These are phyloP conservation scores for Aphodius granarius DNA, from an alignment of 2,888 invertebrate genomes.

Conservation along the genomic window DNA sequence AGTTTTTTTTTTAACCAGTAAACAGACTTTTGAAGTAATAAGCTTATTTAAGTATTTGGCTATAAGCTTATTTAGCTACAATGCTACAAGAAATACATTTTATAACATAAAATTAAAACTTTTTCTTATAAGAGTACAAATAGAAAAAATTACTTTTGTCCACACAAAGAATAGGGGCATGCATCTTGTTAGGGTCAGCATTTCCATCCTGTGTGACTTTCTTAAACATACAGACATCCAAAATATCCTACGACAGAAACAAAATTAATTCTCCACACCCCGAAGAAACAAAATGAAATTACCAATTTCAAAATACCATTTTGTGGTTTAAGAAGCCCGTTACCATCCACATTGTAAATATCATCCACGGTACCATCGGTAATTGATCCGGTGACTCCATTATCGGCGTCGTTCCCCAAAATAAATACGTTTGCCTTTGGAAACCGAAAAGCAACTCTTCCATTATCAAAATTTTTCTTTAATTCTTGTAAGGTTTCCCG, in stretches of 20 bases:
- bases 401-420: constrained; percentile 63
- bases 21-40: too few relatives aligned
- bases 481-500: constrained; percentile 65
- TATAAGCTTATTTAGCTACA: too few relatives aligned
- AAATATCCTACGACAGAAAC: constrained; percentile 56
- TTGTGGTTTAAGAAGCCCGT: neutral
- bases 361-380: constrained; percentile 60
- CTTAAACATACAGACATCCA: constrained; percentile 63
- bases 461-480: constrained; percentile 72
- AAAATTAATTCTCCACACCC: constrained; percentile 9
- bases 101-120: too few relatives aligned
- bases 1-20: too few relatives aligned
- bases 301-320: constrained; percentile 34
- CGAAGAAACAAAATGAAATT: constrained; percentile 15
- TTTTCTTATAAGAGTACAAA: constrained; percentile 11
- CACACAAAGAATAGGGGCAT: constrained; percentile 62
- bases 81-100: too few relatives aligned
- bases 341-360: constrained; percentile 33
- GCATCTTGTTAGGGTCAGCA: constrained; percentile 52
- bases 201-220: constrained; percentile 63
- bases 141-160: constrained; percentile 62
- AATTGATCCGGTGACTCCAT: constrained; percentile 58
- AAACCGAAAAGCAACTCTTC: constrained; percentile 72
- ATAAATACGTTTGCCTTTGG: constrained; percentile 67
- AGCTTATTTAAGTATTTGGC: too few relatives aligned